Percentiles rank a stretch among this genome's conserved stretches.
Conservation (phyloP, 2,113 vertebrate species). For the Hiodon tergisus region DNA sequence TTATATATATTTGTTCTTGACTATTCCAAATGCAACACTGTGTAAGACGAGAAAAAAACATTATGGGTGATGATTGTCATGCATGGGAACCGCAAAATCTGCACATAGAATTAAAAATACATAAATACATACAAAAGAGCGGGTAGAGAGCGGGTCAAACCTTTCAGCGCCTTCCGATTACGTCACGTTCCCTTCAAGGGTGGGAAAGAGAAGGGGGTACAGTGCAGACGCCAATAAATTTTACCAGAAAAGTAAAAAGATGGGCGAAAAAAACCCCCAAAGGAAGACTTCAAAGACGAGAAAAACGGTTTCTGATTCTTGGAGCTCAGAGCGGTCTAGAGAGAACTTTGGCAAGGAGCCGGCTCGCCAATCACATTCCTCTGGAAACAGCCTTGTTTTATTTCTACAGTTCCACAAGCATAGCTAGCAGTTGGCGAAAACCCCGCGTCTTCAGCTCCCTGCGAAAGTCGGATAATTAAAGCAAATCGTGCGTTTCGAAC, state of each 20-base stretch:
- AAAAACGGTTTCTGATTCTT: not conserved
- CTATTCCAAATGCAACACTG: too few species aligned
- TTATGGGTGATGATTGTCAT: not conserved
- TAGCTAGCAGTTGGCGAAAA: not conserved
- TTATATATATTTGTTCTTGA: too few species aligned
- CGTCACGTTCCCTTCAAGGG: not conserved
- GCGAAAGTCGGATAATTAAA: not conserved
- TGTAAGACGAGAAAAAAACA: too few species aligned
- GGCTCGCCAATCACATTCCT: not conserved
- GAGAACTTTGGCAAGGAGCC: not conserved
- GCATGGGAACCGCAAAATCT: not conserved
- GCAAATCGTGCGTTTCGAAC: not conserved
- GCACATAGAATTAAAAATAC: too few species aligned
- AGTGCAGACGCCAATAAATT: not conserved
- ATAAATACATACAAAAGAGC: not conserved
- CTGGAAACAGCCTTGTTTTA: not conserved
- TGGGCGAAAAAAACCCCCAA: not conserved
- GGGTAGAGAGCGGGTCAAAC: not conserved
- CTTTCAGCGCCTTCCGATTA: not conserved
- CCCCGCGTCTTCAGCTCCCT: not conserved
- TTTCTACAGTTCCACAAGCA: not conserved
- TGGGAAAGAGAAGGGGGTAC: not conserved
- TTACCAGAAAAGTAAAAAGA: not conserved
- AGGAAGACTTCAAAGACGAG: not conserved
- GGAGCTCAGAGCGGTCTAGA: not conserved